These are phyloP conservation scores for Hymenopus coronatus DNA, from an alignment of 2,888 invertebrate genomes.

Conservation along the genomic window DNA sequence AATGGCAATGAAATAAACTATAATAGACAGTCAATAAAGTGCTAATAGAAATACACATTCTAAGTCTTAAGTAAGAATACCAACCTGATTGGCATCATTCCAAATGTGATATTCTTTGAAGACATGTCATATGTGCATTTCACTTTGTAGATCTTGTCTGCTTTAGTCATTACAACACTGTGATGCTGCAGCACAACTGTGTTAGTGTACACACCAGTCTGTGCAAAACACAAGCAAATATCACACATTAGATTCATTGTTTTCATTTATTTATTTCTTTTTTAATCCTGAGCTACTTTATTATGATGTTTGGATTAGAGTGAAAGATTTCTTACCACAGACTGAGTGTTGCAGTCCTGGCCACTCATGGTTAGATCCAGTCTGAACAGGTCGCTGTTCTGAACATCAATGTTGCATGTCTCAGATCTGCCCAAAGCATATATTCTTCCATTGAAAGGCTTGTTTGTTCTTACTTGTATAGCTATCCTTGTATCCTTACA, in stretches of 20 bases:
- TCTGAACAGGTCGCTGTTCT: slow-evolving; percentile 88
- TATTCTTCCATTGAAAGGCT: slow-evolving; percentile 91
- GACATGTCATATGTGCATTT: slow-evolving; percentile 96
- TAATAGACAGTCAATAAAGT: too few relatives aligned
- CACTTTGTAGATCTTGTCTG: slow-evolving; percentile 94
- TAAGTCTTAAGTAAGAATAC: slow-evolving; percentile 35
- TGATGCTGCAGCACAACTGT: slow-evolving; percentile 93
- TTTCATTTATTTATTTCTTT: slow-evolving; percentile 3
- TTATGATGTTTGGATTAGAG: neutral
- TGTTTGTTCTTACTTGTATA: slow-evolving; percentile 88
- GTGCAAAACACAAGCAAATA: slow-evolving; percentile 41
- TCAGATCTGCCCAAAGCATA: slow-evolving; percentile 91
- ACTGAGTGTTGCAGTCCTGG: slow-evolving; percentile 93
- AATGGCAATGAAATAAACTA: too few relatives aligned
- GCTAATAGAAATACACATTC: neutral
- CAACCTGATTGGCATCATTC: slow-evolving; percentile 93
- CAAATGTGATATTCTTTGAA: slow-evolving; percentile 93
- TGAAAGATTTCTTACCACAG: slow-evolving; percentile 68
- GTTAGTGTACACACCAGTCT: slow-evolving; percentile 92
- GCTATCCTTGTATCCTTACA: slow-evolving; percentile 94
- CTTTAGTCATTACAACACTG: slow-evolving; percentile 94
- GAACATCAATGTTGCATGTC: slow-evolving; percentile 91
- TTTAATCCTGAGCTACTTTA: too few relatives aligned
- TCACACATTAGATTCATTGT: neutral
- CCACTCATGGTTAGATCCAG: slow-evolving; percentile 90